Evolutionary conservation across 2,113 vertebrate species (phyloP).

Genomic region (Rhea americana): DNA sequence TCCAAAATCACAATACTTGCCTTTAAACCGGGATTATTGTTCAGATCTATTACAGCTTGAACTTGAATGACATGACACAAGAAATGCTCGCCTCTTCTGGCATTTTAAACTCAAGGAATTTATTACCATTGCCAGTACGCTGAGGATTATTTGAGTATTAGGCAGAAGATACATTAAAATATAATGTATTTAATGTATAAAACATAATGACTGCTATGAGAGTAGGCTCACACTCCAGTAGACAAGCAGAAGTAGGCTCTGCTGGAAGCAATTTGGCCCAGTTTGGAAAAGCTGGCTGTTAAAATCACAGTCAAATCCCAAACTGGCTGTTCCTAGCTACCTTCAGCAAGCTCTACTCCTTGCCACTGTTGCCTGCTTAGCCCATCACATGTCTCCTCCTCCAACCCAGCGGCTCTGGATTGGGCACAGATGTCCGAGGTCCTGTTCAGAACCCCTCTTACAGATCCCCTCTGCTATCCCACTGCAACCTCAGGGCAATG

Average conservation of each 20-base stretch:
- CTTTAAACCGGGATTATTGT: background rate
- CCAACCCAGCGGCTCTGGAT: background rate
- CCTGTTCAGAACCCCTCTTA: background rate
- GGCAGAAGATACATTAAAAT: slow-evolving; percentile 46
- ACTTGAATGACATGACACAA: background rate
- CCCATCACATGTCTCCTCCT: background rate
- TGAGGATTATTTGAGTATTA: slow-evolving; percentile 50
- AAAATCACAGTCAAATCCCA: slow-evolving; percentile 35
- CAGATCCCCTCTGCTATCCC: accelerated
- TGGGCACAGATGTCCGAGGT: no score
- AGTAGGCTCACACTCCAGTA: slow-evolving; percentile 18
- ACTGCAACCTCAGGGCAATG: background rate
- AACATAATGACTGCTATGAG: slow-evolving; percentile 24
- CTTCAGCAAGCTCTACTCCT: background rate
- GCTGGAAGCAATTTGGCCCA: slow-evolving; percentile 49
- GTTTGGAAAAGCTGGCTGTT: slow-evolving; percentile 28
- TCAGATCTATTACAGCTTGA: background rate
- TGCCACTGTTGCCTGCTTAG: background rate
- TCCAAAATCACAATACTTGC: background rate
- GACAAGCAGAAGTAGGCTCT: slow-evolving; percentile 33
- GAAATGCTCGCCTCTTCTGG: background rate
- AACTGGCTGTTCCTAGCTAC: background rate
- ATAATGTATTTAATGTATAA: slow-evolving; percentile 29
- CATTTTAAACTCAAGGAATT: background rate
- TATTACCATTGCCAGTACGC: background rate